phyloP scores from a whole-genome alignment of 1,140 invertebrate genomes.

The Lutraria rhynchaena region DNA sequence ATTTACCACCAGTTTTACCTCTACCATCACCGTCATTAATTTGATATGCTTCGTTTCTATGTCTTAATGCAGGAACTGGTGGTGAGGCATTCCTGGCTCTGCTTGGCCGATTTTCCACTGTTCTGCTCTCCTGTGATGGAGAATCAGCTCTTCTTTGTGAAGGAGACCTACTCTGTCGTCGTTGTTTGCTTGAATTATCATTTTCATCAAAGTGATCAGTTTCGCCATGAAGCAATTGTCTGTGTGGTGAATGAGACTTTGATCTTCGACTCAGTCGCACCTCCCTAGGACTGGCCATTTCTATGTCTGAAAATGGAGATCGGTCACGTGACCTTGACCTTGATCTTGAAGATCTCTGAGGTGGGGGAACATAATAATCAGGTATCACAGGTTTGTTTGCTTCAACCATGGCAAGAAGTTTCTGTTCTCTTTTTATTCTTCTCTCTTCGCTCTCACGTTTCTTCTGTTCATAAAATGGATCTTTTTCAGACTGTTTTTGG shows the following conservation, averaged over 20 bases:
- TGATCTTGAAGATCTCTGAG: constrained; percentile 34
- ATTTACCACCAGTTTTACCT: constrained; percentile 54
- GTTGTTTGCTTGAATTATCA: constrained; percentile 13
- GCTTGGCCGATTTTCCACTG: neutral
- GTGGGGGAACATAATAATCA: constrained; percentile 57
- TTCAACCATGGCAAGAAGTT: constrained; percentile 73
- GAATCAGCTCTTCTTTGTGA: constrained; percentile 10
- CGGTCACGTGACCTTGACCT: constrained; percentile 51
- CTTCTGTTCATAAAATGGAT: constrained; percentile 76
- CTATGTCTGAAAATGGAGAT: constrained; percentile 65
- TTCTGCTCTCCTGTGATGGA: neutral
- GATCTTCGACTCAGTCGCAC: constrained; percentile 53
- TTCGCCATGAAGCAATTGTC: constrained; percentile 23
- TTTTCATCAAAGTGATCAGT: constrained; percentile 18
- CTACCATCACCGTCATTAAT: constrained; percentile 45
- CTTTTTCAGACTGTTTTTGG: constrained; percentile 78
- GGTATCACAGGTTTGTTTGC: constrained; percentile 75
- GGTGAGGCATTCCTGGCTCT: constrained; percentile 61
- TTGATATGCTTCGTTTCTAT: constrained; percentile 61
- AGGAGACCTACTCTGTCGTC: neutral
- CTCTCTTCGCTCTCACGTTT: constrained; percentile 68
- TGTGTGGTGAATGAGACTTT: constrained; percentile 66
- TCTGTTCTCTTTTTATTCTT: constrained; percentile 67
- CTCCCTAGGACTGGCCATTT: constrained; percentile 60
- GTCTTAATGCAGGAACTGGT: constrained; percentile 74